These are phyloP conservation scores for Linyphia triangularis DNA, from an alignment of 2,888 invertebrate species.

Conservation along the genomic window DNA sequence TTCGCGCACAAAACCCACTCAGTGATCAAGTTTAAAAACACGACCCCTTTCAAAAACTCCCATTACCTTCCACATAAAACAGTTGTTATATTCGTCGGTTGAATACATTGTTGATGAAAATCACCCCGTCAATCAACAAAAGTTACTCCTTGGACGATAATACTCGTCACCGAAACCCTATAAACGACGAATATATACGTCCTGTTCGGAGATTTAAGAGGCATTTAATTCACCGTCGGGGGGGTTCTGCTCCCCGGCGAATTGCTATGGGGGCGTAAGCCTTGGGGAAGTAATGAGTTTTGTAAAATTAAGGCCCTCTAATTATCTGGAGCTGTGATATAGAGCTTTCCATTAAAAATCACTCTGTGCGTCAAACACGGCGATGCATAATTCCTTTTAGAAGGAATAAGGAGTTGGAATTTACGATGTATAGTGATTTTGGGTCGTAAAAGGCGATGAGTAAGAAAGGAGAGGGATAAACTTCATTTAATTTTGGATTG, in stretches of 20 bases:
- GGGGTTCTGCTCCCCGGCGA: slow-evolving; percentile 27
- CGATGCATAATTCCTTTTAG: slow-evolving; percentile 15
- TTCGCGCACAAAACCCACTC: too few relatives aligned
- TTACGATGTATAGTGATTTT: slow-evolving; percentile 5
- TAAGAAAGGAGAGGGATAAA: neutral
- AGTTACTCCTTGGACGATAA: neutral
- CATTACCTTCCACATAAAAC: neutral
- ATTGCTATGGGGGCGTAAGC: neutral
- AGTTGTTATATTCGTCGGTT: too few relatives aligned
- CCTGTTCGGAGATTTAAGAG: slow-evolving; percentile 56
- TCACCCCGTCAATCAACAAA: slow-evolving; percentile 16
- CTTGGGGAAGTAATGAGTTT: slow-evolving; percentile 56
- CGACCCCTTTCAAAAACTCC: too few relatives aligned
- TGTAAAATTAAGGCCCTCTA: slow-evolving; percentile 63
- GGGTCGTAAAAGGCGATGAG: slow-evolving; percentile 5
- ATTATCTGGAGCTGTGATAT: slow-evolving; percentile 34
- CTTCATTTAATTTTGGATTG: neutral
- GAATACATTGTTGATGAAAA: neutral
- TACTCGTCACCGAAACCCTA: neutral
- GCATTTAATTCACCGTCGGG: slow-evolving; percentile 51
- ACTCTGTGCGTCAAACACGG: slow-evolving; percentile 38
- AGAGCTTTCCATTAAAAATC: slow-evolving; percentile 63
- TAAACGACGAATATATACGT: slow-evolving; percentile 29
- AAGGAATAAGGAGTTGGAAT: too few relatives aligned
- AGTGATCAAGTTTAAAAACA: too few relatives aligned